Evolutionary conservation across 1,140 invertebrate genomes (phyloP).

Genomic region (Bombus turneri): DNA sequence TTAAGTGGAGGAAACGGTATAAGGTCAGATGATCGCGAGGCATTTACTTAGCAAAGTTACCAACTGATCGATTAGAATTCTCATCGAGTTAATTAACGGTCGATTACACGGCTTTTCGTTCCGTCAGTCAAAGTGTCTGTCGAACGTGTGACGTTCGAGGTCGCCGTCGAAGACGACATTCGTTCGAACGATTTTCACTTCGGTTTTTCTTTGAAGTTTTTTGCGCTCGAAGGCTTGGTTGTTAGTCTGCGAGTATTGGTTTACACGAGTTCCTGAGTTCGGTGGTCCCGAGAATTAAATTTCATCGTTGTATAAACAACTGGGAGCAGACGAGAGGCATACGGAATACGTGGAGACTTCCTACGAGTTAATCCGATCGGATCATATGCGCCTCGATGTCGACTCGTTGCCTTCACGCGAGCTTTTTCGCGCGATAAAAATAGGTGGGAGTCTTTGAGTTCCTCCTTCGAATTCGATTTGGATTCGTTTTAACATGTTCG

Average conservation of each 20-base stretch:
- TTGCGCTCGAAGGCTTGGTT: slow-evolving; percentile 13
- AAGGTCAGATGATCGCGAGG: not conserved
- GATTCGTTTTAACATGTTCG: no score
- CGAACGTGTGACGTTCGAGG: not conserved
- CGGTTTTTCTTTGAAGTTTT: slow-evolving; percentile 25
- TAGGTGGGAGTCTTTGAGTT: not conserved
- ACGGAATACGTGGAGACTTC: slow-evolving; percentile 50
- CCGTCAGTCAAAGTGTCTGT: slow-evolving; percentile 24
- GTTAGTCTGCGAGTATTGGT: slow-evolving; percentile 42
- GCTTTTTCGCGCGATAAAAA: slow-evolving; percentile 29
- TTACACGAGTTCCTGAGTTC: slow-evolving; percentile 53
- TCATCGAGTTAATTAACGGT: slow-evolving; percentile 24
- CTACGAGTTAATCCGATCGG: slow-evolving; percentile 49
- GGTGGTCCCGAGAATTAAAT: slow-evolving; percentile 56
- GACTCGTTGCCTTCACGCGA: slow-evolving; percentile 23
- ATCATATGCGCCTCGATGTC: slow-evolving; percentile 24
- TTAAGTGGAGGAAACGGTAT: not conserved
- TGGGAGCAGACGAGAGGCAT: slow-evolving; percentile 47
- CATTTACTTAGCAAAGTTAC: not conserved
- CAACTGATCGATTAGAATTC: not conserved
- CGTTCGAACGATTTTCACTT: slow-evolving; percentile 34
- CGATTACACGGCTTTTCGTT: slow-evolving; percentile 5
- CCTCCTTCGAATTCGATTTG: not conserved
- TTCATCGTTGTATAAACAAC: slow-evolving; percentile 57
- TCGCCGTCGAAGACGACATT: not conserved